Conservation (phyloP, 2,888 invertebrate species). For the Drosophila atripex region DNA sequence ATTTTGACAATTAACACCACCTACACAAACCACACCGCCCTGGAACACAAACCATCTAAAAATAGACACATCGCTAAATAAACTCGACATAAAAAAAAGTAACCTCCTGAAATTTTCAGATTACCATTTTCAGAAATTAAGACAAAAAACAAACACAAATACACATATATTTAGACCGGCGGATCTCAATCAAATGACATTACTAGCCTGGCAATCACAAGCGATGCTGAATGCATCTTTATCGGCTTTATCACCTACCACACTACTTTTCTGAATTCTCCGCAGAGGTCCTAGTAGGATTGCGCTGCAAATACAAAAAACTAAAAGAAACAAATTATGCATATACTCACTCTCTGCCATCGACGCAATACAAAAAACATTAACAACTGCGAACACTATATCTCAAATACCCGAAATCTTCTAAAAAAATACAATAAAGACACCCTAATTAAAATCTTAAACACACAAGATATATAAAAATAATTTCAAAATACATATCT, state of each 20-base stretch:
- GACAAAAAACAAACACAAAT: neutral
- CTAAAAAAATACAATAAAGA: conserved; percentile 5
- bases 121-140: neutral
- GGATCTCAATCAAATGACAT: neutral
- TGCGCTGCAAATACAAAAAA: neutral
- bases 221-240: neutral
- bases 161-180: neutral
- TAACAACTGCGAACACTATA: conserved; percentile 3
- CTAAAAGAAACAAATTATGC: neutral
- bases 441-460: too few species aligned
- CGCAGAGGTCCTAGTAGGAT: neutral
- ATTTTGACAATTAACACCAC: neutral
- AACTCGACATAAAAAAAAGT: too few species aligned
- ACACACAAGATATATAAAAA: conserved; percentile 1
- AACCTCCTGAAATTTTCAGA: neutral
- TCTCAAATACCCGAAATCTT: conserved; percentile 1
- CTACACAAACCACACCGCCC: neutral
- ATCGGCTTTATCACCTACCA: neutral
- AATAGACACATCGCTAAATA: neutral
- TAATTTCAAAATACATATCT: neutral
- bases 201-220: neutral
- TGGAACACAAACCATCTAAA: too few species aligned
- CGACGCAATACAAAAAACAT: conserved; percentile 1
- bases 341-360: neutral
- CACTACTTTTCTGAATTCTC: neutral